These are phyloP conservation scores for Olivierus martensii DNA, from an alignment of 1,140 invertebrate species.

Conservation along the genomic window DNA sequence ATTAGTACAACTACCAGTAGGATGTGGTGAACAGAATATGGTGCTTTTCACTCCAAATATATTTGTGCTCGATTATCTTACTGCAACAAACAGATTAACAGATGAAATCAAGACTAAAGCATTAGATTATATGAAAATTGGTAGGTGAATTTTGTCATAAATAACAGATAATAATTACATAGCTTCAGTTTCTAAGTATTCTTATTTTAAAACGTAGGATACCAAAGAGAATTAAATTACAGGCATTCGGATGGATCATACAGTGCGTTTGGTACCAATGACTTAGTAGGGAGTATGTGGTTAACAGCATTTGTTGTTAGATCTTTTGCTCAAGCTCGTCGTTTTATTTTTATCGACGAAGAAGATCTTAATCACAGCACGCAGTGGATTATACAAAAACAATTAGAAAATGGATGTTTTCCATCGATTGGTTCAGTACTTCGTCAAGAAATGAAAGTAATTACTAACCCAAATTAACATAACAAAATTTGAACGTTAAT, in stretches of 20 bases:
- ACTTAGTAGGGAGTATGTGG: slow-evolving; percentile 55
- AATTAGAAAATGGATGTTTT: slow-evolving; percentile 18
- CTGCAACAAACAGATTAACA: slow-evolving; percentile 31
- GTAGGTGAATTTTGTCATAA: slow-evolving; percentile 31
- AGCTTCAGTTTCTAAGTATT: neutral
- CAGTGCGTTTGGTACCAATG: slow-evolving; percentile 56
- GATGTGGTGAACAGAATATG: slow-evolving; percentile 71
- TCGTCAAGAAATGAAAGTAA: no score
- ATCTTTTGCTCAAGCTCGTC: slow-evolving; percentile 48
- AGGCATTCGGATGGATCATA: slow-evolving; percentile 59
- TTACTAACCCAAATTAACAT: no score
- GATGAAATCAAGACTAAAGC: slow-evolving; percentile 39
- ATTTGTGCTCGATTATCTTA: slow-evolving; percentile 48
- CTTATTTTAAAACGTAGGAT: slow-evolving; percentile 32
- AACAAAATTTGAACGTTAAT: no score
- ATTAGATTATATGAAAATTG: slow-evolving; percentile 48
- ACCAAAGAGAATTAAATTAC: slow-evolving; percentile 60
- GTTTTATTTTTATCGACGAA: slow-evolving; percentile 48
- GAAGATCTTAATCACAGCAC: slow-evolving; percentile 29
- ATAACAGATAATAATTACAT: neutral
- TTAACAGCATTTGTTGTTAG: slow-evolving; percentile 68
- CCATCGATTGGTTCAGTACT: neutral
- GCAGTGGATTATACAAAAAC: slow-evolving; percentile 33
- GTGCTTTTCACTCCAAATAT: slow-evolving; percentile 58
- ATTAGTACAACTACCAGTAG: slow-evolving; percentile 37